Evolutionary conservation across 2,113 vertebrate species (phyloP).

Genomic region (Lophura nycthemera): DNA sequence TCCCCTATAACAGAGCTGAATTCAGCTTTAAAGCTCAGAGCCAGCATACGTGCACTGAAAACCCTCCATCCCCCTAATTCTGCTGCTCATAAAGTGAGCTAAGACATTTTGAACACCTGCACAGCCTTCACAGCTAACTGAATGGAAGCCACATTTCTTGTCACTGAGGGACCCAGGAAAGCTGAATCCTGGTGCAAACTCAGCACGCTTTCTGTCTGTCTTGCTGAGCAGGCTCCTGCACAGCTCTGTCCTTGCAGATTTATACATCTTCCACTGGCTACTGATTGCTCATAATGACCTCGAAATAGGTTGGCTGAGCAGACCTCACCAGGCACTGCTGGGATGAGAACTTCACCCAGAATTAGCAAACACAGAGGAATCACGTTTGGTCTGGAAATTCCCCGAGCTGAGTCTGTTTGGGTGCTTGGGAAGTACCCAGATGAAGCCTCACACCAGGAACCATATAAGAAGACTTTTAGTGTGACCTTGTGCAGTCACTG

Average conservation of each 20-base stretch:
- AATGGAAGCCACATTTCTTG: accelerated
- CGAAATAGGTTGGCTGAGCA: background rate
- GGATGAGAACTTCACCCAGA: background rate
- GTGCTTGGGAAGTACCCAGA: background rate
- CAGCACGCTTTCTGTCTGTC: background rate
- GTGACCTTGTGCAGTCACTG: background rate
- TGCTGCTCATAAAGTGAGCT: background rate
- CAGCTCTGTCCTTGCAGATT: background rate
- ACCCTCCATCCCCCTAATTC: background rate
- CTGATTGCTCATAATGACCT: background rate
- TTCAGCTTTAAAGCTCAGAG: background rate
- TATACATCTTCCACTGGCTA: background rate
- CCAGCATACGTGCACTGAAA: background rate
- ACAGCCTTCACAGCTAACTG: background rate
- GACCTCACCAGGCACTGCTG: background rate
- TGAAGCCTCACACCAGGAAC: background rate
- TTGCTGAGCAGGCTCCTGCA: background rate
- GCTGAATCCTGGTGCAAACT: background rate
- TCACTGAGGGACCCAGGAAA: background rate
- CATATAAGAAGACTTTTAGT: background rate
- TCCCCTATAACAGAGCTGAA: background rate
- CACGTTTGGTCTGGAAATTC: background rate
- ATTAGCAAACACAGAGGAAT: background rate
- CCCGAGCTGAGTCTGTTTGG: background rate
- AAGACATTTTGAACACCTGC: background rate